These are phyloP conservation scores for Bagarius yarrelli DNA, from an alignment of 2,113 vertebrate species.

Conservation along the genomic window DNA sequence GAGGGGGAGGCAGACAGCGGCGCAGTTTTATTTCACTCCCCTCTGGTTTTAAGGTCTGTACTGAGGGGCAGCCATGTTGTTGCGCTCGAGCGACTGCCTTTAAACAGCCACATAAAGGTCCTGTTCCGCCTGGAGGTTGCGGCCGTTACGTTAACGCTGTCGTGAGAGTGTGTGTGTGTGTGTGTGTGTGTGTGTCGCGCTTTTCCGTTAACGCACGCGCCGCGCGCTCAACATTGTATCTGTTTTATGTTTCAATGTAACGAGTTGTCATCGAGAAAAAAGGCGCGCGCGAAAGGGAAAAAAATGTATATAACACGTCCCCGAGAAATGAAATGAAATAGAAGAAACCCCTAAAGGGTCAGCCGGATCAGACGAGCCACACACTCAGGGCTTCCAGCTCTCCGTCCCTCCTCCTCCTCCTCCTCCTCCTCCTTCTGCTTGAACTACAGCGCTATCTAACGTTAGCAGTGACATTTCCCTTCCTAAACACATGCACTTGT, in stretches of 20 bases:
- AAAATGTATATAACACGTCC: conserved; percentile 21
- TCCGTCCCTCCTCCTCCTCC: conserved; percentile 62
- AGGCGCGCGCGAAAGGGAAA: neutral
- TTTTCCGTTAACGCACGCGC: conserved; percentile 65
- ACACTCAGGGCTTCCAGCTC: conserved; percentile 68
- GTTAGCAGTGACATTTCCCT: conserved; percentile 18
- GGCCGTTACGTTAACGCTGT: conserved; percentile 41
- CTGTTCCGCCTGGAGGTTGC: conserved; percentile 66
- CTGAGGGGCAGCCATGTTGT: conserved; percentile 98
- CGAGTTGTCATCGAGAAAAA: neutral
- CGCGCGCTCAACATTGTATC: neutral
- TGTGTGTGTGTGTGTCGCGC: neutral
- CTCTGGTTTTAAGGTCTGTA: conserved; percentile 80
- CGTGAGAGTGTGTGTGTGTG: conserved; percentile 61
- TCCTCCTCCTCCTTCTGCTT: conserved; percentile 38
- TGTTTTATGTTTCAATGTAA: neutral
- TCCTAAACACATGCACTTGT: conserved; percentile 35
- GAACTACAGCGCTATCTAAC: conserved; percentile 74
- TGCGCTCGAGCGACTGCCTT: conserved; percentile 74
- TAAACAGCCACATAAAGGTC: conserved; percentile 74
- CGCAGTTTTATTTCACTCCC: conserved; percentile 78
- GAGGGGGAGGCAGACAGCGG: conserved; percentile 82
- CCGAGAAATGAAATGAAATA: conserved; percentile 66
- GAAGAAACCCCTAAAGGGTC: conserved; percentile 82
- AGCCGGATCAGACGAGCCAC: conserved; percentile 82